Evolutionary conservation across 2,888 invertebrate species (phyloP).

Genomic region (Ornithoptera alexandrae): DNA sequence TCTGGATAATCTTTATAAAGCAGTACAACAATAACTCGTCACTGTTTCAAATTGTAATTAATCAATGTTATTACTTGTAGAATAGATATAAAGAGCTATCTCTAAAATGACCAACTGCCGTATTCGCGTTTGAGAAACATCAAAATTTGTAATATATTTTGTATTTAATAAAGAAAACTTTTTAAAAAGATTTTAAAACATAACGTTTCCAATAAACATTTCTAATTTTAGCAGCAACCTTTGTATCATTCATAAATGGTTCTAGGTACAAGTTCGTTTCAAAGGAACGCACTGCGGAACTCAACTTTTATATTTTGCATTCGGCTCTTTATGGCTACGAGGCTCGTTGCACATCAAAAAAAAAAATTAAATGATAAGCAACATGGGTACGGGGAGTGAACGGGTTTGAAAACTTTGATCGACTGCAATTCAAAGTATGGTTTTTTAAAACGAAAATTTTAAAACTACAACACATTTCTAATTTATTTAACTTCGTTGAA

Average conservation of each 20-base stretch:
- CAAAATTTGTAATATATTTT: no score
- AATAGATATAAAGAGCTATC: background rate
- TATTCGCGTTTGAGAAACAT: no score
- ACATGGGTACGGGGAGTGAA: background rate
- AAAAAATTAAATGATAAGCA: background rate
- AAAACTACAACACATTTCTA: no score
- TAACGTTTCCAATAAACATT: no score
- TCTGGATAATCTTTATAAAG: slow-evolving; percentile 67
- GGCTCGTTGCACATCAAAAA: slow-evolving; percentile 7
- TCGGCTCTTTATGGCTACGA: background rate
- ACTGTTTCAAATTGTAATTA: slow-evolving; percentile 45
- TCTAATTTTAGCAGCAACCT: no score
- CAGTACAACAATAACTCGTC: slow-evolving; percentile 63
- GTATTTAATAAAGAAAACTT: no score
- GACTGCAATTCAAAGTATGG: no score
- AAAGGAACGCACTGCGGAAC: slow-evolving; percentile 22
- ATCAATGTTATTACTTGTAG: slow-evolving; percentile 5
- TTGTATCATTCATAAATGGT: background rate
- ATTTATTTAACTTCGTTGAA: no score
- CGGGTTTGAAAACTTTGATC: background rate
- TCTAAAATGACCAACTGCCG: no score
- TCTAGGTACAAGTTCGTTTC: slow-evolving; percentile 4
- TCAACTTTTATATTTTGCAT: slow-evolving; percentile 20
- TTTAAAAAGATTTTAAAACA: no score
- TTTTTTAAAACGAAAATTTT: no score